phyloP scores from a whole-genome alignment of 1,140 invertebrate genomes.

The Hormaphis cornu region DNA sequence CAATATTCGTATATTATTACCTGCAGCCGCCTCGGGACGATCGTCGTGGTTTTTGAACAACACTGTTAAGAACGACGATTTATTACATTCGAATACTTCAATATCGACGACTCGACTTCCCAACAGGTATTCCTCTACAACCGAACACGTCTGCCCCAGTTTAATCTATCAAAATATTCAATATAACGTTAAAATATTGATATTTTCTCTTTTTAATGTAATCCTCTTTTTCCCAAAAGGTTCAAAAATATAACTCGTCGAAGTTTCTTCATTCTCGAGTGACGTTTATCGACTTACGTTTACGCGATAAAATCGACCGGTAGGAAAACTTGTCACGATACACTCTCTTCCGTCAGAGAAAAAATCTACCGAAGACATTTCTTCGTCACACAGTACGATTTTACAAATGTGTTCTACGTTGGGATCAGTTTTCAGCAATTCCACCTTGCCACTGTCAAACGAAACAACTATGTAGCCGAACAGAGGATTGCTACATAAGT shows the following conservation, averaged over 20 bases:
- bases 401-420: background rate
- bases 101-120: background rate
- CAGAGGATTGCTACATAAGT: background rate
- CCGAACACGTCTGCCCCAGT: background rate
- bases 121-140: background rate
- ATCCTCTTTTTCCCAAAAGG: too few species aligned
- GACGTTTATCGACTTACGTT: background rate
- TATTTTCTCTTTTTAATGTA: background rate
- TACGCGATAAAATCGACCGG: conserved; percentile 1
- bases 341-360: background rate
- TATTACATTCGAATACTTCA: background rate
- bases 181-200: background rate
- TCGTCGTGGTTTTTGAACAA: background rate
- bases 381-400: conserved; percentile 15
- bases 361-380: background rate
- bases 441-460: conserved; percentile 14
- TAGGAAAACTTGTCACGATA: background rate
- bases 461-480: background rate
- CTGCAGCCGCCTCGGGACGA: background rate
- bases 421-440: background rate
- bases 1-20: conserved; percentile 8
- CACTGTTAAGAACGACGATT: background rate
- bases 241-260: background rate
- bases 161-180: conserved; percentile 1
- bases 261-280: background rate